Evolutionary conservation across 2,888 invertebrate genomes (phyloP).

Genomic region (Aleiodes testaceus): DNA sequence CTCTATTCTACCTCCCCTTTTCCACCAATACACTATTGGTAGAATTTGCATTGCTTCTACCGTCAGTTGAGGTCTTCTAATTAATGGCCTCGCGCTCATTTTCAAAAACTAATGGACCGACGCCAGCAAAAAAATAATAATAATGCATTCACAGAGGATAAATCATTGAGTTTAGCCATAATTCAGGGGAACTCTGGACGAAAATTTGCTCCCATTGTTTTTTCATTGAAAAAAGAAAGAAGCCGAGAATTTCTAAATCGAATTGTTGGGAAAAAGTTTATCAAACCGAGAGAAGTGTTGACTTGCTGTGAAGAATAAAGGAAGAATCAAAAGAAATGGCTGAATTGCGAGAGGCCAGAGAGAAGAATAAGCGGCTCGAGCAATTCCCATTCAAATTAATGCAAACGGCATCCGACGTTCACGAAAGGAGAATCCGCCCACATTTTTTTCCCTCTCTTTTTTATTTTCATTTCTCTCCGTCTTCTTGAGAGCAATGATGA

Average conservation of each 20-base stretch:
- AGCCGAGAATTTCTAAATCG: too few species aligned
- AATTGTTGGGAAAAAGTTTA: conserved; percentile 29
- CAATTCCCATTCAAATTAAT: conserved; percentile 68
- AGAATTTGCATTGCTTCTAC: conserved; percentile 25
- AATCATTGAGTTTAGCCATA: conserved; percentile 14
- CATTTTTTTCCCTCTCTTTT: conserved; percentile 50
- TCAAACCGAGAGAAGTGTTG: conserved; percentile 58
- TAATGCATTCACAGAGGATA: neutral
- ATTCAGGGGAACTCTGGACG: too few species aligned
- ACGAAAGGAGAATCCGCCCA: conserved; percentile 58
- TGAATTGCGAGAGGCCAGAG: conserved; percentile 39
- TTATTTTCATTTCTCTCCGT: conserved; percentile 47
- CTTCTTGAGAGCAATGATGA: conserved; percentile 56
- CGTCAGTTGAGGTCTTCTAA: conserved; percentile 55
- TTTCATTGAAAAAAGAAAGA: conserved; percentile 43
- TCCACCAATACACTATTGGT: conserved; percentile 27
- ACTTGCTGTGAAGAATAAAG: conserved; percentile 50
- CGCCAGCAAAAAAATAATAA: conserved; percentile 51
- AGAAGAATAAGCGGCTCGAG: conserved; percentile 52
- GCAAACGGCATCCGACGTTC: conserved; percentile 60
- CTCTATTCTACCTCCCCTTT: conserved; percentile 26
- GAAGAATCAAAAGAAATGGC: conserved; percentile 39
- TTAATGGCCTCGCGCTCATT: conserved; percentile 61
- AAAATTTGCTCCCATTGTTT: neutral
- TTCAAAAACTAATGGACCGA: conserved; percentile 30